Evolutionary conservation across 2,797 vertebrate genomes (phyloP), one percentile per base, ranked within the genome.

Genomic region (Pseudochirops corinnae): DNA sequence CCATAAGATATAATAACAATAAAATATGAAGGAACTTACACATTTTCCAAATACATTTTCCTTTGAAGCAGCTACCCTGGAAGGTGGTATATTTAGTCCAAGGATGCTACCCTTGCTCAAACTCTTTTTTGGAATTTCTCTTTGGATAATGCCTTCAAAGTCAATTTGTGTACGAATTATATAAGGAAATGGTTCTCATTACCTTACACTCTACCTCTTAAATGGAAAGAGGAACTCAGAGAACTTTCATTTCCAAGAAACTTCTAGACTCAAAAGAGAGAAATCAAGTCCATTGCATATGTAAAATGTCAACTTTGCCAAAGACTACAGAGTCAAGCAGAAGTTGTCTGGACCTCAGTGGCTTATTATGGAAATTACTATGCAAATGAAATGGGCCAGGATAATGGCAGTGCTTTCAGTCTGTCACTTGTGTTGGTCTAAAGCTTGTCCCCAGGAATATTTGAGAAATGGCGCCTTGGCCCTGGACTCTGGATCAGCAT

Each of bases 1-100:
- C 82, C 24, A 46, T 46, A 50, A 93, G 39, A 10, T 0, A 46
- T 29, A 2, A 28, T 46, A 46, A 46, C 2, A 1, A 0, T 31
- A n/a, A 53, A 33, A 58, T 12, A 56, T 62, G 56, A 16, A 92
- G 33, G 55, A n/a, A 31, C 28, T 26, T 46, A 33, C 7, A 67
- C 0, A 82, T 56, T 87, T 87, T 87, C 12, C 46, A 58, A 26
- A 67, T 1, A 29, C 46, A 2, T 11, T 46, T 56, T 46, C 39
- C 5, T 90, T 67, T 55, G 28, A 21, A 26, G 90, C 7, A 57
- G 50, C 56, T 29, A 46, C 1, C 24, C 29, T 55, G 62, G 87
- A 94, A 92, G 91, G n/a, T 92, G 11, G 18, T 74, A 58, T 56
- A 91, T 52, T 60, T 52, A 90, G 50, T 96, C 67, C 67, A 90